phyloP scores from a whole-genome alignment of 2,888 invertebrate genomes.

The Octonoba sinensis region DNA sequence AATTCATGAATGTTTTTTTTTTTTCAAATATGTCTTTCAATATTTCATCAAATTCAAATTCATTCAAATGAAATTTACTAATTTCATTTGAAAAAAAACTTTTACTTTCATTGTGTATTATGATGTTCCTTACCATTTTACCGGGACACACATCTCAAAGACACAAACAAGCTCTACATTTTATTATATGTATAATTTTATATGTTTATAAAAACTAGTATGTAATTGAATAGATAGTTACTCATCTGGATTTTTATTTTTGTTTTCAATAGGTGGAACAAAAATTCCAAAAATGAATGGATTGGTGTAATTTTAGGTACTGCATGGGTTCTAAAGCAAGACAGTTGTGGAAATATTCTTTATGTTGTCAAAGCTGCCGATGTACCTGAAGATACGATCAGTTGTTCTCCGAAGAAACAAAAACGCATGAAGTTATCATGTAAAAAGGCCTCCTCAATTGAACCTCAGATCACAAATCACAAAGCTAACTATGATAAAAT shows the following conservation, averaged over 20 bases:
- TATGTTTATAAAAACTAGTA: background rate
- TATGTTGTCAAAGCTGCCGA: slow-evolving; percentile 21
- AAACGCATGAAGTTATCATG: background rate
- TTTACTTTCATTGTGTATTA: no score
- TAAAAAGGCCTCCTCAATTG: no score
- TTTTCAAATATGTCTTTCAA: no score
- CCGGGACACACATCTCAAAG: no score
- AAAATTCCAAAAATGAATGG: slow-evolving; percentile 65
- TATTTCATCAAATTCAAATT: no score
- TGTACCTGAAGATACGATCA: background rate
- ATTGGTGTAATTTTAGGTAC: slow-evolving; percentile 32
- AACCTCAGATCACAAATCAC: background rate
- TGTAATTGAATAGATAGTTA: background rate
- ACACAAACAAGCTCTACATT: no score
- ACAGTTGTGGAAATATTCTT: slow-evolving; percentile 41
- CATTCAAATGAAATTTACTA: no score
- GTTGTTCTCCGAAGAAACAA: background rate
- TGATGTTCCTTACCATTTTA: no score
- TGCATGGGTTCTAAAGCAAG: slow-evolving; percentile 58
- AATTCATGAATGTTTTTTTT: no score
- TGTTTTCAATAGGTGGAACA: slow-evolving; percentile 76
- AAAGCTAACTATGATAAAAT: slow-evolving; percentile 70
- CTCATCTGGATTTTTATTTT: background rate
- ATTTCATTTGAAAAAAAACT: no score
- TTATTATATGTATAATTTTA: no score